Percentiles rank a stretch among this genome's conserved stretches.
Evolutionary conservation across 2,113 vertebrate genomes (phyloP).

Genomic region (Cepphus grylle): DNA sequence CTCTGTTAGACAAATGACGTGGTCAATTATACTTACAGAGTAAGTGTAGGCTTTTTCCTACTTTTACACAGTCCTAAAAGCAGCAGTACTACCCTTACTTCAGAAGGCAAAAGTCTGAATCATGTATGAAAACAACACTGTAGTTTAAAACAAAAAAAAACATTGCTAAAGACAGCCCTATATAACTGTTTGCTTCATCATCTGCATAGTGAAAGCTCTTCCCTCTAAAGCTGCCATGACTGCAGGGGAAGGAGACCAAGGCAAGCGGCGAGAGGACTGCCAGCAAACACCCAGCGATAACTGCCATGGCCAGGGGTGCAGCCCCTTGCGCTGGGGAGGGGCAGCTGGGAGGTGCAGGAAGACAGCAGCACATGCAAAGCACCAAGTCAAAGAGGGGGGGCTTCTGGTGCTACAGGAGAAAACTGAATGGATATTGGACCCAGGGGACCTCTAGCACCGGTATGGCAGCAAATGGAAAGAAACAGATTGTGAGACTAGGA

Average conservation of each 20-base stretch:
- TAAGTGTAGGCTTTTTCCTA: neutral
- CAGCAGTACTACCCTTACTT: neutral
- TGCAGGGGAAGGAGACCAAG: neutral
- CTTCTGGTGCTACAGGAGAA: neutral
- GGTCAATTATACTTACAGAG: neutral
- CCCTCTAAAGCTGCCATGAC: neutral
- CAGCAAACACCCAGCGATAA: rapidly evolving
- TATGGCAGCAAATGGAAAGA: neutral
- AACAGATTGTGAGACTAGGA: neutral
- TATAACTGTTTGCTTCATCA: neutral
- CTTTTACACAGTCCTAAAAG: neutral
- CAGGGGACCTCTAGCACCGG: neutral
- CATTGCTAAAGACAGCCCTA: neutral
- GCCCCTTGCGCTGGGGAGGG: neutral
- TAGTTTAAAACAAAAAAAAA: neutral
- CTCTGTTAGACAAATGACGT: neutral
- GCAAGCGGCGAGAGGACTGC: neutral
- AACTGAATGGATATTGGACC: neutral
- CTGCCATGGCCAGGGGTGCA: neutral
- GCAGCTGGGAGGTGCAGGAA: neutral
- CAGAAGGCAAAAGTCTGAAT: neutral
- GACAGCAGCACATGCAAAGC: neutral
- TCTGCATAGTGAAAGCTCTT: neutral
- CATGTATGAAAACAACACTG: neutral
- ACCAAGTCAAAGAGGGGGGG: neutral